phyloP scores from a whole-genome alignment of 2,888 invertebrate genomes.

The Apeira syringaria region DNA sequence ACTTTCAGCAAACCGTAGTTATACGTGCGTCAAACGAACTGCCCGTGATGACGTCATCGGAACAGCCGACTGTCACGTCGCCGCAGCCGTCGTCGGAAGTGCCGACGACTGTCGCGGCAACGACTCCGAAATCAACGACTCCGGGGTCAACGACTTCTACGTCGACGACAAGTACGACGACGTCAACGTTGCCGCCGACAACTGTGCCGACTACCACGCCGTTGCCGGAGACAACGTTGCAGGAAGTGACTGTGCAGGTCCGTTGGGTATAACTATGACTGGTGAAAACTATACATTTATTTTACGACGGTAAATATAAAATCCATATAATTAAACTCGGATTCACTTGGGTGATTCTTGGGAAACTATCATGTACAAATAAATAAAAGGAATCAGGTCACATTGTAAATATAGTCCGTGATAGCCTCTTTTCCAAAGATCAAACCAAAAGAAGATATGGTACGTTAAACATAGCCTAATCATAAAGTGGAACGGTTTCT shows the following conservation, averaged over 20 bases:
- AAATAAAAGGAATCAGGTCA: too few species aligned
- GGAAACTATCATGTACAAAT: too few species aligned
- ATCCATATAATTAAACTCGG: too few species aligned
- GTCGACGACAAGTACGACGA: constrained; percentile 31
- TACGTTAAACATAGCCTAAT: too few species aligned
- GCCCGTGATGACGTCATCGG: constrained; percentile 57
- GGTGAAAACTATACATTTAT: too few species aligned
- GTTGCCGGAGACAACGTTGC: constrained; percentile 56
- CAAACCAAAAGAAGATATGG: too few species aligned
- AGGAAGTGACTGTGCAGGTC: constrained; percentile 71
- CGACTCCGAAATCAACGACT: constrained; percentile 37
- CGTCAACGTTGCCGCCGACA: constrained; percentile 38
- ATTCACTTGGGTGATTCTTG: too few species aligned
- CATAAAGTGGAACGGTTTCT: too few species aligned
- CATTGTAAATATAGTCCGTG: too few species aligned
- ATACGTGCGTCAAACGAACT: constrained; percentile 76
- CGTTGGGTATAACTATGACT: too few species aligned
- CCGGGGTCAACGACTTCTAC: constrained; percentile 35
- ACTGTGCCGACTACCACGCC: constrained; percentile 52
- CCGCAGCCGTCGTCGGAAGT: constrained; percentile 42
- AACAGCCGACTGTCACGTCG: constrained; percentile 50
- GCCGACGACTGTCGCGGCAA: constrained; percentile 37
- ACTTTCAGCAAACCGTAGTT: constrained; percentile 82
- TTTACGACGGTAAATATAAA: too few species aligned
- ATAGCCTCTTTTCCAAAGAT: too few species aligned